These are phyloP conservation scores for Hypsopygia costalis DNA, from an alignment of 2,888 invertebrate species.

Conservation along the genomic window DNA sequence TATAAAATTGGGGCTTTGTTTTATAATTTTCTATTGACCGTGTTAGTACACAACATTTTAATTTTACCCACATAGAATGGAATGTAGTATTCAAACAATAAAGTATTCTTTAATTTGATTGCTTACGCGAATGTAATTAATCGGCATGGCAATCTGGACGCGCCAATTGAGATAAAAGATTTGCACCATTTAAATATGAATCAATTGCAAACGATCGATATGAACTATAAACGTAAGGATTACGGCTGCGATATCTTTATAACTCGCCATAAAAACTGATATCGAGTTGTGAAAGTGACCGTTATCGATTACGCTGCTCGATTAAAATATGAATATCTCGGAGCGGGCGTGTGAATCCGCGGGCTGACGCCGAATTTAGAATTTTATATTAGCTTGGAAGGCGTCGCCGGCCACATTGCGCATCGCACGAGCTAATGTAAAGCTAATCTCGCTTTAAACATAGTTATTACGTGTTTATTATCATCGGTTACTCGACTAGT, in stretches of 20 bases:
- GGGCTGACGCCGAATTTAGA: slow-evolving; percentile 35
- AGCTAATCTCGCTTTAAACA: slow-evolving; percentile 56
- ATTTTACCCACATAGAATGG: no score
- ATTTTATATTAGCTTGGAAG: slow-evolving; percentile 29
- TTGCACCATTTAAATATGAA: slow-evolving; percentile 24
- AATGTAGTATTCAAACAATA: no score
- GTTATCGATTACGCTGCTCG: slow-evolving; percentile 23
- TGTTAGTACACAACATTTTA: no score
- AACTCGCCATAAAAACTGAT: slow-evolving; percentile 8
- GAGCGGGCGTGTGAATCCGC: slow-evolving; percentile 42
- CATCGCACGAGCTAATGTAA: slow-evolving; percentile 54
- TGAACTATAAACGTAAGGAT: neutral
- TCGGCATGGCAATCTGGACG: no score
- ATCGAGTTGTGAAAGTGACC: slow-evolving; percentile 31
- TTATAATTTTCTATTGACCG: no score
- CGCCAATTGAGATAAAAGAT: neutral
- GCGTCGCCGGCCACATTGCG: slow-evolving; percentile 27
- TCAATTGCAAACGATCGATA: slow-evolving; percentile 3
- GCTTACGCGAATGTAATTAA: slow-evolving; percentile 14
- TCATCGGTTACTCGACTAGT: slow-evolving; percentile 32
- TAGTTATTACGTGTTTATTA: slow-evolving; percentile 55
- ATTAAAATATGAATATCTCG: slow-evolving; percentile 16
- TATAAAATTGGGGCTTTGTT: no score
- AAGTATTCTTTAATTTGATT: no score
- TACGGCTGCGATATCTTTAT: slow-evolving; percentile 5